Conservation (phyloP, 2,888 invertebrate species). For the Thereva unica region DNA sequence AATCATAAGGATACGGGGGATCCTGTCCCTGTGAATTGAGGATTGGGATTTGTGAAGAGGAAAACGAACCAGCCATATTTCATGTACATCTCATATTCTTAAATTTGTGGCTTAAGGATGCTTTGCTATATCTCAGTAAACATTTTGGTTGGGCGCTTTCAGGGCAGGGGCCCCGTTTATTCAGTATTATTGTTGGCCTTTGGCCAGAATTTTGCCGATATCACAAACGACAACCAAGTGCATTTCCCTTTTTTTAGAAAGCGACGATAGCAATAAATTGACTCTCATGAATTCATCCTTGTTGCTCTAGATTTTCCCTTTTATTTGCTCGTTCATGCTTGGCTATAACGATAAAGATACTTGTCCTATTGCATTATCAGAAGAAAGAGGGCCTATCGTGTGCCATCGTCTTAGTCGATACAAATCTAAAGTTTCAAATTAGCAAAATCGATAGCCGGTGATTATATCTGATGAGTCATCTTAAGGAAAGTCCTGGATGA, state of each 20-base stretch:
- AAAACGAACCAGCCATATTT: conserved; percentile 1
- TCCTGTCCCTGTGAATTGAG: not conserved
- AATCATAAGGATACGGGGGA: not conserved
- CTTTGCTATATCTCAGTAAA: conserved; percentile 7
- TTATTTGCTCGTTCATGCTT: not conserved
- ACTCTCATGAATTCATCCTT: conserved; percentile 21
- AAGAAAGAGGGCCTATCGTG: too few relatives aligned
- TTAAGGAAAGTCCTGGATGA: too few relatives aligned
- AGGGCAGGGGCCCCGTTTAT: conserved; percentile 1
- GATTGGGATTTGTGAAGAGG: not conserved
- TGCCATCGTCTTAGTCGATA: too few relatives aligned
- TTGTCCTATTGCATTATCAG: too few relatives aligned
- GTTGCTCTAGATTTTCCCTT: conserved; percentile 12
- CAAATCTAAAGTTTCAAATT: too few relatives aligned
- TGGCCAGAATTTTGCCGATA: conserved; percentile 19
- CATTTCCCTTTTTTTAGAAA: conserved; percentile 13
- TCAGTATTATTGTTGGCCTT: conserved; percentile 16
- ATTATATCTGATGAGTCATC: too few relatives aligned
- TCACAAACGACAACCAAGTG: conserved; percentile 15
- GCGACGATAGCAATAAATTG: conserved; percentile 22
- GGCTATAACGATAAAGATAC: too few relatives aligned
- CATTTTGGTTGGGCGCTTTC: conserved; percentile 6
- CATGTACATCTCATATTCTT: conserved; percentile 16
- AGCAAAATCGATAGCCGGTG: too few relatives aligned
- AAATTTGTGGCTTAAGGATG: conserved; percentile 2